These are phyloP conservation scores for Altica lythri DNA, from an alignment of 2,888 invertebrate genomes.

Conservation along the genomic window DNA sequence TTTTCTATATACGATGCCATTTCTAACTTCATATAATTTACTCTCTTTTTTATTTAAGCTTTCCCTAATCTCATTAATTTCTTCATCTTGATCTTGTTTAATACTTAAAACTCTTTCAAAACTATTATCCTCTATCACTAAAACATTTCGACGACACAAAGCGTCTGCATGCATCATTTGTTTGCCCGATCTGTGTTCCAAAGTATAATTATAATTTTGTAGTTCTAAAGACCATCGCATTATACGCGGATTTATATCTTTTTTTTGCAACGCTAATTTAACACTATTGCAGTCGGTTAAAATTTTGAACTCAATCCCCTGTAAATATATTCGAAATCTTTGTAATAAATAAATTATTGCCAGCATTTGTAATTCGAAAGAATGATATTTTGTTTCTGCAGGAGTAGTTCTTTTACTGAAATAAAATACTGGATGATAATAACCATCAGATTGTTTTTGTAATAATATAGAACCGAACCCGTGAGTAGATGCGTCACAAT, in stretches of 20 bases:
- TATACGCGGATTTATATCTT: conserved; percentile 3
- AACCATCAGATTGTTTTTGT: conserved; percentile 19
- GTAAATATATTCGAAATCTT: conserved; percentile 14
- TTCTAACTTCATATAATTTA: neutral
- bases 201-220: no score
- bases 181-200: no score
- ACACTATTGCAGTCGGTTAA: conserved; percentile 19
- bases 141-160: neutral
- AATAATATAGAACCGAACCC: conserved; percentile 18
- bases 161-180: no score
- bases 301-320: conserved; percentile 6
- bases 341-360: conserved; percentile 8
- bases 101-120: no score
- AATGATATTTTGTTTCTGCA: conserved; percentile 2
- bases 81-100: neutral
- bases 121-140: neutral
- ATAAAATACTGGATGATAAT: conserved; percentile 23
- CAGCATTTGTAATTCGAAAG: no score
- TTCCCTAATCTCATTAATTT: neutral
- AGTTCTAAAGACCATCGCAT: conserved; percentile 5
- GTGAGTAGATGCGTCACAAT: no score
- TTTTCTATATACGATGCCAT: no score
- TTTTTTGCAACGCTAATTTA: conserved; percentile 14
- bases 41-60: no score
- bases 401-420: conserved; percentile 23